Evolutionary conservation across 2,113 vertebrate species (phyloP).

Genomic region (Connochaetes taurinus): DNA sequence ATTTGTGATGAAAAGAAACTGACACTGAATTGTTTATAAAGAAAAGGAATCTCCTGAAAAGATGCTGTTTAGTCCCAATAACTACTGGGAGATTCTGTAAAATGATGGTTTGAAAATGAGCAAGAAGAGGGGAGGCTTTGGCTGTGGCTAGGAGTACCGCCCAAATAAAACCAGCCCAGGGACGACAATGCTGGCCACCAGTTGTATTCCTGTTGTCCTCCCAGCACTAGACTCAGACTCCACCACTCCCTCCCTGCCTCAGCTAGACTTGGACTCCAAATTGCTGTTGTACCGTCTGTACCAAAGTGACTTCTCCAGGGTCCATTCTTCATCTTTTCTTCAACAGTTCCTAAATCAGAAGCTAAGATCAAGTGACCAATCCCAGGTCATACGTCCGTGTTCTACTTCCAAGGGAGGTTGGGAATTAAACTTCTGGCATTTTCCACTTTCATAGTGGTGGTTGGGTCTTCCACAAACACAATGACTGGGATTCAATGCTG

Average conservation of each 20-base stretch:
- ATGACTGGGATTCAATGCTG: neutral
- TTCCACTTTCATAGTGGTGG: neutral
- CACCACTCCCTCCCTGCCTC: neutral
- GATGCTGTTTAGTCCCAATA: neutral
- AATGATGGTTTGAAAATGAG: neutral
- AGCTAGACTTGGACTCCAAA: neutral
- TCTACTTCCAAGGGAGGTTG: neutral
- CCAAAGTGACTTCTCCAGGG: neutral
- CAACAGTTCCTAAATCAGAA: neutral
- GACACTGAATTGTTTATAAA: neutral
- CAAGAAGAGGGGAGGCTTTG: neutral
- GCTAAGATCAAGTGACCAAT: neutral
- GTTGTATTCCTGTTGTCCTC: neutral
- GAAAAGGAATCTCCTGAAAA: neutral
- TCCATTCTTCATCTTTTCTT: neutral
- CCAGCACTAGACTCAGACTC: neutral
- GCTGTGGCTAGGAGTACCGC: neutral
- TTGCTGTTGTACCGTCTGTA: neutral
- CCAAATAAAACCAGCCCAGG: neutral
- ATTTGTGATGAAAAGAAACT: neutral
- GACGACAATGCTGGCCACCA: rapidly evolving
- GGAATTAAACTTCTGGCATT: neutral
- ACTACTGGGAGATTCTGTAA: neutral
- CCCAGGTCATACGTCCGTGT: neutral
- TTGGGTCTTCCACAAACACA: neutral